A percentile compares a stretch with the other conserved stretches of the same genome.
Conservation (phyloP, 2,888 invertebrate species). For the Notodonta dromedarius region DNA sequence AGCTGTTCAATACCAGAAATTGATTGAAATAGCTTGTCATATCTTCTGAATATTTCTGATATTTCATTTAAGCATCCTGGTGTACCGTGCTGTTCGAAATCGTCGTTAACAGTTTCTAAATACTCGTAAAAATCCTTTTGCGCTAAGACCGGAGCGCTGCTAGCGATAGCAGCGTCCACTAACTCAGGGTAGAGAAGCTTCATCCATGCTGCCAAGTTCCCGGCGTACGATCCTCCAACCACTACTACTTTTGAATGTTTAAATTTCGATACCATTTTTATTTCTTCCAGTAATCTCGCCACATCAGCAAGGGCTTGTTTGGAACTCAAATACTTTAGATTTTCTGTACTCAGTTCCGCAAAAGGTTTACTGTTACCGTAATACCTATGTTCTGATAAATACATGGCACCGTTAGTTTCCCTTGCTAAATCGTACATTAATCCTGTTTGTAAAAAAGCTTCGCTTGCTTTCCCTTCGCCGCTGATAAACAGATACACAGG, state of each 20-base stretch:
- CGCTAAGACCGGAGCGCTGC: conserved; percentile 73
- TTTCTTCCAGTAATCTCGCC: conserved; percentile 51
- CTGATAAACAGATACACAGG: conserved; percentile 68
- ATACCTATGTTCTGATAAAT: conserved; percentile 69
- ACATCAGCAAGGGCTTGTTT: conserved; percentile 71
- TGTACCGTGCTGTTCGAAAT: conserved; percentile 64
- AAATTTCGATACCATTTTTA: conserved; percentile 52
- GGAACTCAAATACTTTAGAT: conserved; percentile 63
- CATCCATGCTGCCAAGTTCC: conserved; percentile 76
- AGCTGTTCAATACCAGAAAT: conserved; percentile 55
- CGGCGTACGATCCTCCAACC: conserved; percentile 73
- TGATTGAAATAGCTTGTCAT: conserved; percentile 55
- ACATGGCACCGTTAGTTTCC: conserved; percentile 73
- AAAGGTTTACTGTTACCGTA: conserved; percentile 72
- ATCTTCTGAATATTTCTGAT: conserved; percentile 52
- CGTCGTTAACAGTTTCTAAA: conserved; percentile 65
- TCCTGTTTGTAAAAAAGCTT: conserved; percentile 58
- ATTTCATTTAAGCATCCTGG: conserved; percentile 57
- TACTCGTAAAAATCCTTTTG: conserved; percentile 73
- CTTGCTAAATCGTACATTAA: conserved; percentile 64
- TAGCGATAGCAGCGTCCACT: conserved; percentile 69
- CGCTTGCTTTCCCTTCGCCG: conserved; percentile 61
- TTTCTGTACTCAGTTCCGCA: conserved; percentile 49
- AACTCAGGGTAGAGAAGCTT: conserved; percentile 65
- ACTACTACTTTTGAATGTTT: conserved; percentile 65